A percentile compares a stretch with the other conserved stretches of the same genome.
These are phyloP conservation scores for Drosophila emarginata DNA, from an alignment of 2,888 invertebrate species.

Conservation along the genomic window DNA sequence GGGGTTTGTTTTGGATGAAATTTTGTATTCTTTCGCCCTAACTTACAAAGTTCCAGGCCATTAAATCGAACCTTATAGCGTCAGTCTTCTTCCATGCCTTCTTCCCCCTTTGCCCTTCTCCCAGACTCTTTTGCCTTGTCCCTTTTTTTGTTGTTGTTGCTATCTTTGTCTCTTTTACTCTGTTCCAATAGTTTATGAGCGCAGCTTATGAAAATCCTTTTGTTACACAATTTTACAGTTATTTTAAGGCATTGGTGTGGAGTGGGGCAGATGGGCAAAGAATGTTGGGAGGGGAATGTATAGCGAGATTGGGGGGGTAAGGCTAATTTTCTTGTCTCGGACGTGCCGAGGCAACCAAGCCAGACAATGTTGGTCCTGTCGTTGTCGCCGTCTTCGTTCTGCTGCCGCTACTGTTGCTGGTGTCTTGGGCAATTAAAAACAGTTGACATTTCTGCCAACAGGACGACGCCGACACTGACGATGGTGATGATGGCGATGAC, in stretches of 20 bases:
- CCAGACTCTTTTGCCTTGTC: conserved; percentile 13
- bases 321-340: conserved; percentile 63
- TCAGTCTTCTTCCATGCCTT: not conserved
- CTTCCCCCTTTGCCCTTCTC: not conserved
- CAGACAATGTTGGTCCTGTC: conserved; percentile 60
- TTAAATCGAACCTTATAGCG: conserved; percentile 54
- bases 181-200: conserved; percentile 69
- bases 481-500: conserved; percentile 9
- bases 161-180: conserved; percentile 6
- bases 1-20: not conserved
- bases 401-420: conserved; percentile 35
- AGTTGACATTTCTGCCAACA: conserved; percentile 74
- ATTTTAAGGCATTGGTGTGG: conserved; percentile 57
- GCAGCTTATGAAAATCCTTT: conserved; percentile 75
- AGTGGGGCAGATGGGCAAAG: not conserved
- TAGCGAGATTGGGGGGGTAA: too few relatives aligned
- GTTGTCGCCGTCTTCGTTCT: too few relatives aligned
- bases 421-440: conserved; percentile 72
- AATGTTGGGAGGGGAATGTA: not conserved
- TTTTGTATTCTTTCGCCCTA: conserved; percentile 23
- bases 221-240: conserved; percentile 76
- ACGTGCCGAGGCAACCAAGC: conserved; percentile 56
- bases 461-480: conserved; percentile 26
- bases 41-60: conserved; percentile 62
- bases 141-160: not conserved